Evolutionary conservation across 2,888 invertebrate species (phyloP).

Genomic region (Lymantria monacha): DNA sequence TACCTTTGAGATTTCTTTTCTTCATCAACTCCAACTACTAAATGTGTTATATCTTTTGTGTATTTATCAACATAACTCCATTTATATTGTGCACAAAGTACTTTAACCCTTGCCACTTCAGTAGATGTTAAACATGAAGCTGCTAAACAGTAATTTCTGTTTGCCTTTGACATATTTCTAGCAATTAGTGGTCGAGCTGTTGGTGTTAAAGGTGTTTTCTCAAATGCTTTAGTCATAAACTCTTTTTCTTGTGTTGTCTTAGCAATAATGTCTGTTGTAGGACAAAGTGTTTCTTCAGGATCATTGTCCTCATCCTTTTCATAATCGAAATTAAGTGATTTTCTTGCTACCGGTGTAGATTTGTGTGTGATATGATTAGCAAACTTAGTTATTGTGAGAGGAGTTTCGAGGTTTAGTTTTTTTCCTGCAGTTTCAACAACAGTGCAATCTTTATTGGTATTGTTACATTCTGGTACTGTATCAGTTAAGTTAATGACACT

Average conservation of each 20-base stretch:
- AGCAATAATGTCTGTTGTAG: slow-evolving; percentile 42
- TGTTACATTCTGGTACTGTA: slow-evolving; percentile 37
- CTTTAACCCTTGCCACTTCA: slow-evolving; percentile 50
- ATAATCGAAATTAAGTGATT: slow-evolving; percentile 61
- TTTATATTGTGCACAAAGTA: slow-evolving; percentile 47
- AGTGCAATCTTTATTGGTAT: slow-evolving; percentile 42
- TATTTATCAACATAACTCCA: slow-evolving; percentile 63
- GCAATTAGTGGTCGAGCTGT: slow-evolving; percentile 24
- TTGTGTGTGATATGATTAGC: slow-evolving; percentile 61
- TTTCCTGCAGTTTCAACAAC: slow-evolving; percentile 33
- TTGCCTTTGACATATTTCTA: slow-evolving; percentile 19
- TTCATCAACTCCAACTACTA: slow-evolving; percentile 70
- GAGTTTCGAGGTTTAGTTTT: slow-evolving; percentile 52
- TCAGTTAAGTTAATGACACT: slow-evolving; percentile 55
- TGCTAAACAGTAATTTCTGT: slow-evolving; percentile 49
- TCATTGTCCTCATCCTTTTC: slow-evolving; percentile 39
- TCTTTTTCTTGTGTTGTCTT: slow-evolving; percentile 69
- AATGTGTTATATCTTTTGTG: slow-evolving; percentile 62
- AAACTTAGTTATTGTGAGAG: slow-evolving; percentile 63
- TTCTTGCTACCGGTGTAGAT: slow-evolving; percentile 68
- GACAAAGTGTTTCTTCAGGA: slow-evolving; percentile 56
- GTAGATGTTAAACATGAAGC: slow-evolving; percentile 54
- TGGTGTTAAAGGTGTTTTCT: slow-evolving; percentile 44
- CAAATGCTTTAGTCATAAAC: slow-evolving; percentile 65
- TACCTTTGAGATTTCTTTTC: slow-evolving; percentile 70